Conservation (phyloP, 2,888 invertebrate species). For the Synanthedon vespiformis region DNA sequence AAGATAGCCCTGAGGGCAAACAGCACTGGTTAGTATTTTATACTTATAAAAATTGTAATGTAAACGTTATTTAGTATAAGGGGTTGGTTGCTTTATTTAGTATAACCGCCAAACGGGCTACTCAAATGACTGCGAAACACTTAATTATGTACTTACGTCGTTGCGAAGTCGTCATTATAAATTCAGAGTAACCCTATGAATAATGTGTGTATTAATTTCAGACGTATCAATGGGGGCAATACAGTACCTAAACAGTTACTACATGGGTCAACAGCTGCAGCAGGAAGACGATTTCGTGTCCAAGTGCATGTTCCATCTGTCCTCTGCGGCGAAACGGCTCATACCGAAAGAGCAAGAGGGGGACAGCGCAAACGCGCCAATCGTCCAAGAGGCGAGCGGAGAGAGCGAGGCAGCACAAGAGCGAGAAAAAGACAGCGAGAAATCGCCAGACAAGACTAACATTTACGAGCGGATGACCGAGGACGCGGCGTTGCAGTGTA, state of each 20-base stretch:
- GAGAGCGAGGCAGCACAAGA: neutral
- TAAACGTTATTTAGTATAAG: neutral
- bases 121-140: too few species aligned
- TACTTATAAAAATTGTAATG: neutral
- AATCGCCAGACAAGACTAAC: slow-evolving; percentile 48
- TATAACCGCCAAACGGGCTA: too few species aligned
- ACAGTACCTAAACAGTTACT: slow-evolving; percentile 93
- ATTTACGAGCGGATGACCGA: slow-evolving; percentile 70
- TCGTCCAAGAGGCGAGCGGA: slow-evolving; percentile 19
- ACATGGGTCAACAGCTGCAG: slow-evolving; percentile 91
- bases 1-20: slow-evolving; percentile 91
- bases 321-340: slow-evolving; percentile 83
- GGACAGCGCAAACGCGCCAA: slow-evolving; percentile 21
- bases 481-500: slow-evolving; percentile 87
- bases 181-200: too few species aligned
- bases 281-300: slow-evolving; percentile 94
- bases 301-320: slow-evolving; percentile 92
- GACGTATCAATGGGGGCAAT: slow-evolving; percentile 96
- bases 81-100: too few species aligned
- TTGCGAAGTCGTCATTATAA: neutral
- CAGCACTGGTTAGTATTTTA: slow-evolving; percentile 74
- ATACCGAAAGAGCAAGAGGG: slow-evolving; percentile 43
- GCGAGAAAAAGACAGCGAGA: slow-evolving; percentile 29
- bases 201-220: slow-evolving; percentile 13
- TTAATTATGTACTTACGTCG: neutral